Conservation (phyloP, 2,888 invertebrate genomes). For the Salticus scenicus region DNA sequence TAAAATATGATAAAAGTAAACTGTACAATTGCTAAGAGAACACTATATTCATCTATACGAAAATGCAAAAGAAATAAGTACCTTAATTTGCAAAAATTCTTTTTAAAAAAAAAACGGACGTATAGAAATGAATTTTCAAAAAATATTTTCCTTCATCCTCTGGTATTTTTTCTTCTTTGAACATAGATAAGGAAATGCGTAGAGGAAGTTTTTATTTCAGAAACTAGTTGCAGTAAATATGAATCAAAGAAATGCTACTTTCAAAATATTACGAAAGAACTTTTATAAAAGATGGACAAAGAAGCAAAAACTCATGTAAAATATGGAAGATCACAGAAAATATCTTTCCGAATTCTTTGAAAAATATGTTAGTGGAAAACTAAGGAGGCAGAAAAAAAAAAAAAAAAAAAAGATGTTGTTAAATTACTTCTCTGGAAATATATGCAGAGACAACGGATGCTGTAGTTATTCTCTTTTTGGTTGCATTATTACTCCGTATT, state of each 20-base stretch:
- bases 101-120: no score
- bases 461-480: constrained; percentile 5
- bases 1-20: no score
- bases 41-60: no score
- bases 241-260: constrained; percentile 10
- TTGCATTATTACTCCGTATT: no score
- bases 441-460: constrained; percentile 20
- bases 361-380: background rate
- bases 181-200: no score
- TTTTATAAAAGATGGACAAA: constrained; percentile 51
- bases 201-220: no score
- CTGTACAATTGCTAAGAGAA: no score
- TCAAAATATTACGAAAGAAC: constrained; percentile 31
- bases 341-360: constrained; percentile 37
- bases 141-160: no score
- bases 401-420: constrained; percentile 17
- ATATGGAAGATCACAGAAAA: constrained; percentile 30
- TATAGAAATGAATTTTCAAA: no score
- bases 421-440: constrained; percentile 52
- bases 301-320: constrained; percentile 38
- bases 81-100: no score
- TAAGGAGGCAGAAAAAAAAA: background rate
- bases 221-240: constrained; percentile 23
- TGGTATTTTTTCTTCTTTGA: no score
- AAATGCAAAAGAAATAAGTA: no score